These are phyloP conservation scores for Chaetoderma sp. DNA, from an alignment of 2,888 invertebrate genomes.

Conservation along the genomic window DNA sequence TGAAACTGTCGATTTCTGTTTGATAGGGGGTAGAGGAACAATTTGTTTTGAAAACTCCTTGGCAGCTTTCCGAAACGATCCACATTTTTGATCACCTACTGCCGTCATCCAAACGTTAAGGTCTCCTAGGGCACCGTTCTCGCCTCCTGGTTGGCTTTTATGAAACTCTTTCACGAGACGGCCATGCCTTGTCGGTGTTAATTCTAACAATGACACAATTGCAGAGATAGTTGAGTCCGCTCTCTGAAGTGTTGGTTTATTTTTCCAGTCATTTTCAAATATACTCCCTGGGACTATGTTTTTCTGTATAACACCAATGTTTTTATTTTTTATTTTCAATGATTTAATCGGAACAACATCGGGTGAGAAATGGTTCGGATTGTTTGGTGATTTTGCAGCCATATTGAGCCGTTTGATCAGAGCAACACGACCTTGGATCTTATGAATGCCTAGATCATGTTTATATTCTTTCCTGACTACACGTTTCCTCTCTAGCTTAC, in stretches of 20 bases:
- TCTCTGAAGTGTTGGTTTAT: neutral
- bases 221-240: neutral
- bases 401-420: slow-evolving; percentile 17
- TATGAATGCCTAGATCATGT: no score
- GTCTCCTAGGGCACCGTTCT: slow-evolving; percentile 34
- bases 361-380: neutral
- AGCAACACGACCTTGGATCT: neutral
- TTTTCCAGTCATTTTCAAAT: neutral
- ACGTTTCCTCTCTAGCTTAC: slow-evolving; percentile 44
- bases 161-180: slow-evolving; percentile 41
- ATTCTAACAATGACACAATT: neutral
- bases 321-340: neutral
- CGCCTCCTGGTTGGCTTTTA: slow-evolving; percentile 41
- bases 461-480: no score
- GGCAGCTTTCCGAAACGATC: slow-evolving; percentile 45
- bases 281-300: neutral
- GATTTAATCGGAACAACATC: neutral
- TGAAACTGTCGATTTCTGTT: slow-evolving; percentile 38
- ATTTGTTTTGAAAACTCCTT: slow-evolving; percentile 34
- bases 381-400: no score
- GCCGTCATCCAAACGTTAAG: slow-evolving; percentile 29
- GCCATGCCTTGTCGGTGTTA: neutral
- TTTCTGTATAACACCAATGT: no score
- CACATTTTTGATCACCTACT: slow-evolving; percentile 51
- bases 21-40: slow-evolving; percentile 19